These are phyloP conservation scores for Sylvietta virens DNA, from an alignment of 2,113 vertebrate genomes.

Conservation along the genomic window DNA sequence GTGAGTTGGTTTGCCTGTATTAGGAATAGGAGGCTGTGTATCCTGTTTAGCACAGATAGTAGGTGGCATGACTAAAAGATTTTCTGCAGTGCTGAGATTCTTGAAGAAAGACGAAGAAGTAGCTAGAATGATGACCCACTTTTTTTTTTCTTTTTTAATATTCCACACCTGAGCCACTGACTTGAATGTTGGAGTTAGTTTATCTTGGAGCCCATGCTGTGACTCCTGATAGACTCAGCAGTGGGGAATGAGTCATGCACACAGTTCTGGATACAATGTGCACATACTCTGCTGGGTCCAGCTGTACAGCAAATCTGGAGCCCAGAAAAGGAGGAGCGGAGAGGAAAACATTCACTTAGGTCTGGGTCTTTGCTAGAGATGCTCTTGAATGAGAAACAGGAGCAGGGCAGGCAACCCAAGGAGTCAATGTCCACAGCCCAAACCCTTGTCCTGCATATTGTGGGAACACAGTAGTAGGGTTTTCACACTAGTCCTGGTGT, in stretches of 20 bases:
- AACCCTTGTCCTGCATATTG: background rate
- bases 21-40: slow-evolving; percentile 35
- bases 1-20: slow-evolving; percentile 60
- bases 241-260: background rate
- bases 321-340: background rate
- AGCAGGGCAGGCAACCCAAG: background rate
- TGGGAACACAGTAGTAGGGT: background rate
- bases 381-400: background rate
- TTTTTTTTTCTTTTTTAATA: background rate
- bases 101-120: background rate
- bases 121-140: background rate
- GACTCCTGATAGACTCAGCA: background rate
- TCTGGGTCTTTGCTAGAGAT: background rate
- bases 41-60: background rate
- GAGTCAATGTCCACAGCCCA: background rate
- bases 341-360: background rate
- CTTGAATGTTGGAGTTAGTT: background rate
- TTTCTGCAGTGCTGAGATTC: background rate
- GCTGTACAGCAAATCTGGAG: background rate
- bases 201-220: background rate
- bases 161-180: background rate
- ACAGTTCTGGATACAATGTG: background rate
- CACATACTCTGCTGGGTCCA: background rate
- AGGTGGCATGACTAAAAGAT: background rate
- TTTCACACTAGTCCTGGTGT: background rate